Evolutionary conservation across 2,888 invertebrate species (phyloP).

Genomic region (Megalurothrips usitatus): DNA sequence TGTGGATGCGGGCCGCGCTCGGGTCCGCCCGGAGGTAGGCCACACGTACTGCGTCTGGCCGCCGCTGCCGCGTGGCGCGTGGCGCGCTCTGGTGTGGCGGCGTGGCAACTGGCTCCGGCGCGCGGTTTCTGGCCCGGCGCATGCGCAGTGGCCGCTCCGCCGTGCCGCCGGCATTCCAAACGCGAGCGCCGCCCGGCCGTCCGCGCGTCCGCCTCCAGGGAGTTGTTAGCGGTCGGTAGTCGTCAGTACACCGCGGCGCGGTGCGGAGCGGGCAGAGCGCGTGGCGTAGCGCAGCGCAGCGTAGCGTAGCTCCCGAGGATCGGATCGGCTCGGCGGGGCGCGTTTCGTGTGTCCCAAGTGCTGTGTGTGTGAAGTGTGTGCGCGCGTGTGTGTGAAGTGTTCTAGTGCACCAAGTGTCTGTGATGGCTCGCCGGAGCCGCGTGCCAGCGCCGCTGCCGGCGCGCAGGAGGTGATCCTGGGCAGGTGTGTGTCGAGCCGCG

Average conservation of each 20-base stretch:
- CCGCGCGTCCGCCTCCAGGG: background rate
- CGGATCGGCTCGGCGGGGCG: background rate
- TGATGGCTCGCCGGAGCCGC: background rate
- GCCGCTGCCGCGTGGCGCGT: background rate
- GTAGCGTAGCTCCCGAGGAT: background rate
- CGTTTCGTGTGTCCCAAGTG: background rate
- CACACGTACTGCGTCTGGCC: background rate
- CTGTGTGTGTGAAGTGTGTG: background rate
- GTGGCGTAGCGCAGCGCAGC: background rate
- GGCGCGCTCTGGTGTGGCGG: background rate
- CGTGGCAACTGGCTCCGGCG: background rate
- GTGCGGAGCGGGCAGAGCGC: background rate
- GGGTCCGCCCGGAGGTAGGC: background rate
- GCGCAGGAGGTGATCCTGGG: background rate
- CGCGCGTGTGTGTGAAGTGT: background rate
- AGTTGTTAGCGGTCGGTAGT: background rate
- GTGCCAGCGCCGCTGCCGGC: background rate
- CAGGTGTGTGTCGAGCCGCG: no score
- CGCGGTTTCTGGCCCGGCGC: background rate
- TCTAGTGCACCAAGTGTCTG: background rate
- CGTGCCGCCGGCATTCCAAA: slow-evolving; percentile 23
- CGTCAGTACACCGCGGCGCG: background rate
- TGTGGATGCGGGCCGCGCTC: no score
- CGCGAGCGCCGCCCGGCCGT: background rate
- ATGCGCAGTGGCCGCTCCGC: background rate